Base-by-base conservation (phyloP, 2,888 invertebrate genomes). In the Xanthorhoe designata region DNA sequence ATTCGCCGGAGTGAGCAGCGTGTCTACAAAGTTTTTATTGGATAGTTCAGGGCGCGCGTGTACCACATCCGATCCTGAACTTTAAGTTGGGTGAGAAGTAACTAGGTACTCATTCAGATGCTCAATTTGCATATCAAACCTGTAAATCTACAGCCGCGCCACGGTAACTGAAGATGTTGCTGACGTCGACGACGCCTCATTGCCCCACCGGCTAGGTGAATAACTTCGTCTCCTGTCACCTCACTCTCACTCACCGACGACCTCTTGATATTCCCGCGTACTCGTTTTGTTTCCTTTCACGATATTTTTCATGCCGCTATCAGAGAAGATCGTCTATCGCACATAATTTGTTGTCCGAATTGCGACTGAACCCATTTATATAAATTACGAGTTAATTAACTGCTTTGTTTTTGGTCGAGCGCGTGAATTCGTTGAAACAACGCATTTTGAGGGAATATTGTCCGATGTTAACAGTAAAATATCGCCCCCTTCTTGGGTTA, bases 341-440 rank as follows among this genome's bases (percentile, higher is more conserved):
- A 84, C 83, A 87, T 86, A 85, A 88, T 85, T 87, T 87, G 85
- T 83, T 85, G 85, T 83, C 83, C 81, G 78, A 87, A 88, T 86
- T 86, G 84, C 82, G 82, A 84, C 82, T 77, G 78, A 79, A 75
- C 78, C 82, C 85, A 85, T 88, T 89, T 85, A 87, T 89, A 87
- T 89, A 89, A 89, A 89, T 89, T 89, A 87, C 83, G 78, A 79
- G 80, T 86, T 89, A 88, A 89, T 89, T 89, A 89, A 88, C 84
- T 87, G 83, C 83, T 86, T 87, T 85, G 85, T 85, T 85, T 83
- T 83, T 81, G 83, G 83, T 78, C 80, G 81, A 81, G 83, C 80
- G 82, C 85, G 82, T 85, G 85, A 87, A 83, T 86, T 86, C 83
- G 79, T 83, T 82, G 83, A 84, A 85, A 85, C 83, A 79, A 78